Percentiles rank a stretch among this genome's conserved stretches.
Evolutionary conservation across 2,888 invertebrate species (phyloP).

Genomic region (Muschampia staudingeri): DNA sequence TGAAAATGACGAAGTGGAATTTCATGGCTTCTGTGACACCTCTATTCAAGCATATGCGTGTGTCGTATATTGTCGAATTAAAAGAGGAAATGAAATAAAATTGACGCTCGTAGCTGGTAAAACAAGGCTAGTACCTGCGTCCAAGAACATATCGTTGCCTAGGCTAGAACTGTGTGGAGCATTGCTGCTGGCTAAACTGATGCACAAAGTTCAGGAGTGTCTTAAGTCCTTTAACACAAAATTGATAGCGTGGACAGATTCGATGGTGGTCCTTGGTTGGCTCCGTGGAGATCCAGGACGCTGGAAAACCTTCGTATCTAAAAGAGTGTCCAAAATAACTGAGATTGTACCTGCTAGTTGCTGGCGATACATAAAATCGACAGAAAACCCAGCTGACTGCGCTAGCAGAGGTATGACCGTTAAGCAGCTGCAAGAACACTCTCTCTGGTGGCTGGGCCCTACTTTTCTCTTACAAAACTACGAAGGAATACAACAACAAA

Average conservation of each 20-base stretch:
- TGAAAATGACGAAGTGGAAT: slow-evolving; percentile 27
- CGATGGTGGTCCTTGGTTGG: slow-evolving; percentile 56
- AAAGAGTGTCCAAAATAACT: slow-evolving; percentile 50
- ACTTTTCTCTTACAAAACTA: background rate
- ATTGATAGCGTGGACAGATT: slow-evolving; percentile 53
- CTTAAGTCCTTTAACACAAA: slow-evolving; percentile 26
- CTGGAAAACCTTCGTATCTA: slow-evolving; percentile 62
- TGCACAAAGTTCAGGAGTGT: slow-evolving; percentile 44
- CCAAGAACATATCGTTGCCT: slow-evolving; percentile 46
- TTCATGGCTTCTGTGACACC: slow-evolving; percentile 49
- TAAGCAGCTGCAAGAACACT: slow-evolving; percentile 37
- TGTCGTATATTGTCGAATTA: background rate
- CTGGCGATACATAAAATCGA: slow-evolving; percentile 54
- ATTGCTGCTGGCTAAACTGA: background rate
- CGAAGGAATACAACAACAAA: background rate
- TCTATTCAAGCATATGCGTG: slow-evolving; percentile 26
- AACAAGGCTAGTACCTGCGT: slow-evolving; percentile 40
- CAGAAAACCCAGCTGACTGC: slow-evolving; percentile 61
- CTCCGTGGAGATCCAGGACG: slow-evolving; percentile 51
- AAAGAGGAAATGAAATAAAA: slow-evolving; percentile 7
- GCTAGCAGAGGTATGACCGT: slow-evolving; percentile 54
- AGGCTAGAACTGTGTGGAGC: slow-evolving; percentile 40
- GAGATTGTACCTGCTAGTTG: slow-evolving; percentile 33
- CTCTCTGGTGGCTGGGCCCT: slow-evolving; percentile 15
- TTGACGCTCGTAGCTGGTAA: slow-evolving; percentile 48